Percentiles rank a stretch among this genome's conserved stretches.
Evolutionary conservation across 1,140 invertebrate species (phyloP).

Genomic region (Fopius arisanus): DNA sequence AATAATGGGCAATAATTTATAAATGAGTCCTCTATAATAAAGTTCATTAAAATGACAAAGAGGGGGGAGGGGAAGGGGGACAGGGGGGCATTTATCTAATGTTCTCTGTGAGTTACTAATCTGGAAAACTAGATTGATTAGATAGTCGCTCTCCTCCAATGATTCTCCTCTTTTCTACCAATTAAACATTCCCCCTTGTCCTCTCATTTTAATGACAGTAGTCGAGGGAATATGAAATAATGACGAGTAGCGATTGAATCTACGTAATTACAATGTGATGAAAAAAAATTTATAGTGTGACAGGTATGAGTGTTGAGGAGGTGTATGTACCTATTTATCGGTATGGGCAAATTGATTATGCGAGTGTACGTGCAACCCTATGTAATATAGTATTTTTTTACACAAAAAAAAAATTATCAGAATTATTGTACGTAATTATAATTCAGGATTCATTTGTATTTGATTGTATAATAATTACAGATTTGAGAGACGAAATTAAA

Average conservation of each 20-base stretch:
- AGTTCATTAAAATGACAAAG: no score
- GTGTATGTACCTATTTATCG: constrained; percentile 30
- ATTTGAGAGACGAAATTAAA: not conserved
- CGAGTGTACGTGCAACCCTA: constrained; percentile 33
- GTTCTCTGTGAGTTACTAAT: not conserved
- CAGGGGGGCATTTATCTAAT: no score
- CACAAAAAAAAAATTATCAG: constrained; percentile 40
- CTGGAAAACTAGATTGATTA: not conserved
- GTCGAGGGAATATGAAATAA: not conserved
- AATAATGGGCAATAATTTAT: no score
- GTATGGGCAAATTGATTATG: not conserved
- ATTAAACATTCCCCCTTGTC: not conserved
- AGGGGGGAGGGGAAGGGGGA: no score
- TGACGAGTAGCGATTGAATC: not conserved
- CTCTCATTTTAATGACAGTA: not conserved
- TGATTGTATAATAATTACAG: not conserved
- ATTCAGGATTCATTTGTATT: constrained; percentile 16
- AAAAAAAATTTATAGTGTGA: constrained; percentile 6
- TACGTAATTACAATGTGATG: not conserved
- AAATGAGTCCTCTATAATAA: no score
- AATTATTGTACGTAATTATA: constrained; percentile 10
- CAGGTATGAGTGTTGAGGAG: constrained; percentile 6
- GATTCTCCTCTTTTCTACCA: not conserved
- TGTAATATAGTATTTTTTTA: constrained; percentile 64
- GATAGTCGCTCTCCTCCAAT: not conserved